phyloP scores from a whole-genome alignment of 1,140 invertebrate species.

The Atopsyche davidsoni region DNA sequence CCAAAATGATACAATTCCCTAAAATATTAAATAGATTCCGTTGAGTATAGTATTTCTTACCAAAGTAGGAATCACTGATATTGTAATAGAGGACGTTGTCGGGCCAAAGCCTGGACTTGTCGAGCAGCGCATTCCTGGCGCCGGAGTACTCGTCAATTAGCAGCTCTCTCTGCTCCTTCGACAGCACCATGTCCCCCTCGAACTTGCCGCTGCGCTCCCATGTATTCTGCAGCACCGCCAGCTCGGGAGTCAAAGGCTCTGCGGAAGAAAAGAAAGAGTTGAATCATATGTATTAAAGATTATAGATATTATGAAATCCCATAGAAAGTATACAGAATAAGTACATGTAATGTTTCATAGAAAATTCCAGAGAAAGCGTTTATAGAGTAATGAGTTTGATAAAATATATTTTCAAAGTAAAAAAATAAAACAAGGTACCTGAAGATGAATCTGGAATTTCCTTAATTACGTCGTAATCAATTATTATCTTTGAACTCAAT shows the following conservation, averaged over 20 bases:
- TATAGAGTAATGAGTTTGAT: conserved; percentile 2
- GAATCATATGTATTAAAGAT: no score
- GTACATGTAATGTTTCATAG: no score
- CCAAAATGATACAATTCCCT: not conserved
- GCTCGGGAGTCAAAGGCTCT: conserved; percentile 8
- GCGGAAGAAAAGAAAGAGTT: not conserved
- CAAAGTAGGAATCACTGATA: conserved; percentile 36
- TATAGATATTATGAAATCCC: no score
- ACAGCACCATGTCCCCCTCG: conserved; percentile 46
- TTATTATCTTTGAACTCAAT: no score
- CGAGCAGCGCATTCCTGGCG: conserved; percentile 53
- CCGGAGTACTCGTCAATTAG: conserved; percentile 42
- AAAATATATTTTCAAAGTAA: not conserved
- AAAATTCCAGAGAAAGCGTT: no score
- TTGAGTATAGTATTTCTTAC: no score
- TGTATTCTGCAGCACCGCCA: conserved; percentile 30
- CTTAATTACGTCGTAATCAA: no score
- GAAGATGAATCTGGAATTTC: no score
- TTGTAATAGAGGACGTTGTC: conserved; percentile 58
- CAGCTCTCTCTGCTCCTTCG: conserved; percentile 38
- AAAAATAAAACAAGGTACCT: not conserved
- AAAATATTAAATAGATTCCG: no score
- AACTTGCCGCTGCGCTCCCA: conserved; percentile 48
- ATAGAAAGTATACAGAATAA: no score
- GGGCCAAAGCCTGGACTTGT: conserved; percentile 54